Percentiles rank a stretch among this genome's conserved stretches.
These are phyloP conservation scores for Uromys caudimaculatus DNA, from an alignment of 2,797 vertebrate species.

Conservation along the genomic window DNA sequence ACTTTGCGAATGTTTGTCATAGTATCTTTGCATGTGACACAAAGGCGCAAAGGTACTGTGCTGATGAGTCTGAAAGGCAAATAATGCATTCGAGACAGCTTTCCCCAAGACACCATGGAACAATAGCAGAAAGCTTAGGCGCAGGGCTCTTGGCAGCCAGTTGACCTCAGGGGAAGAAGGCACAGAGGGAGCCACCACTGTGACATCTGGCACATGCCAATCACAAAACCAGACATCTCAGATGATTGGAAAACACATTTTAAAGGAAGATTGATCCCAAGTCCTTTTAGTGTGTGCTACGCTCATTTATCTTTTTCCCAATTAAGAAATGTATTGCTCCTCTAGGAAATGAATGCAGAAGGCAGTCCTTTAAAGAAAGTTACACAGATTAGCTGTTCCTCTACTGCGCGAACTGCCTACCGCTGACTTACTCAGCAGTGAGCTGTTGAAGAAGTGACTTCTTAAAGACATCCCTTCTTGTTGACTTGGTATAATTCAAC, in stretches of 20 bases:
- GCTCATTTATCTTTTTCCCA: background rate
- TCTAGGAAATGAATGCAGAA: background rate
- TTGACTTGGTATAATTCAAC: background rate
- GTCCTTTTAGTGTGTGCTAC: background rate
- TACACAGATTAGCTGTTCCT: background rate
- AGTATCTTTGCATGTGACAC: background rate
- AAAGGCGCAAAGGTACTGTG: background rate
- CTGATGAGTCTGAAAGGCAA: background rate
- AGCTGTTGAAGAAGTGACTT: background rate
- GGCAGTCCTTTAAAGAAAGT: background rate
- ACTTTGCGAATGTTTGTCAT: background rate
- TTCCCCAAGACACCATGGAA: background rate
- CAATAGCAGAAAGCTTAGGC: too few relatives aligned
- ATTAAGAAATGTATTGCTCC: background rate
- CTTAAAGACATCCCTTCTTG: constrained; percentile 13
- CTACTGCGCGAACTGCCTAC: background rate
- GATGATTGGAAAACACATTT: background rate
- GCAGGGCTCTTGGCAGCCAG: background rate
- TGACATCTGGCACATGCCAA: background rate
- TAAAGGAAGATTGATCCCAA: background rate
- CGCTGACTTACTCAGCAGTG: background rate
- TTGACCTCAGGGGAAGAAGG: background rate
- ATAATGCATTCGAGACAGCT: background rate
- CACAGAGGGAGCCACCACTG: background rate
- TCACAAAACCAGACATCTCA: background rate